Evolutionary conservation across 2,797 vertebrate species (phyloP).

Genomic region (Peromyscus melanophrys): DNA sequence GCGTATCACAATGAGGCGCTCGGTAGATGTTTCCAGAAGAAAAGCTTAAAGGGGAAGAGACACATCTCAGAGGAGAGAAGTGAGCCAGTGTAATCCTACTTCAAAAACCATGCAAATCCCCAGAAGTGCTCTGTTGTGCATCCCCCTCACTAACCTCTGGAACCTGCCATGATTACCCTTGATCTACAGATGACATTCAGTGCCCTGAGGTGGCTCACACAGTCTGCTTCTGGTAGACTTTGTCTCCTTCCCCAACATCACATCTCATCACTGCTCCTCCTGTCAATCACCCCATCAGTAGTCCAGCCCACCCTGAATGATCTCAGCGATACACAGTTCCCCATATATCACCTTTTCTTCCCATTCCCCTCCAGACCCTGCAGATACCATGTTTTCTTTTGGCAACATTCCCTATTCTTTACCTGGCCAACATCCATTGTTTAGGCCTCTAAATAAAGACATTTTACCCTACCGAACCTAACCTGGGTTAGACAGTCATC

Average conservation of each 20-base stretch:
- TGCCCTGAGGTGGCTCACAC: background rate
- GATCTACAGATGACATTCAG: background rate
- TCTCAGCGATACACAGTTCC: background rate
- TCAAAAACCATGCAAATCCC: background rate
- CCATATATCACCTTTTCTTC: background rate
- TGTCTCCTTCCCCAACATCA: background rate
- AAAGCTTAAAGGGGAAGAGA: slow-evolving; percentile 58
- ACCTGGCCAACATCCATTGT: background rate
- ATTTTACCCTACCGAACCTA: background rate
- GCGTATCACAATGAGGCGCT: background rate
- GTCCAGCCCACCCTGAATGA: background rate
- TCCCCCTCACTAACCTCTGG: background rate
- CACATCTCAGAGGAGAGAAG: background rate
- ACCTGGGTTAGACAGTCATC: background rate
- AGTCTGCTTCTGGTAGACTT: background rate
- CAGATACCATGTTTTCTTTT: background rate
- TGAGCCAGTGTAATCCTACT: background rate
- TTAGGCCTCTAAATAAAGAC: background rate
- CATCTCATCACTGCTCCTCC: background rate
- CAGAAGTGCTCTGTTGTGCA: background rate
- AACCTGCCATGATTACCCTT: background rate
- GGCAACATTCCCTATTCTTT: background rate
- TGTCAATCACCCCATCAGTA: background rate
- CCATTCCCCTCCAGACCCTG: no score
- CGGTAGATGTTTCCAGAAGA: background rate